Evolutionary conservation across 2,888 invertebrate genomes (phyloP), one percentile per base, ranked within the genome.

Genomic region (Chelonus formosanus): DNA sequence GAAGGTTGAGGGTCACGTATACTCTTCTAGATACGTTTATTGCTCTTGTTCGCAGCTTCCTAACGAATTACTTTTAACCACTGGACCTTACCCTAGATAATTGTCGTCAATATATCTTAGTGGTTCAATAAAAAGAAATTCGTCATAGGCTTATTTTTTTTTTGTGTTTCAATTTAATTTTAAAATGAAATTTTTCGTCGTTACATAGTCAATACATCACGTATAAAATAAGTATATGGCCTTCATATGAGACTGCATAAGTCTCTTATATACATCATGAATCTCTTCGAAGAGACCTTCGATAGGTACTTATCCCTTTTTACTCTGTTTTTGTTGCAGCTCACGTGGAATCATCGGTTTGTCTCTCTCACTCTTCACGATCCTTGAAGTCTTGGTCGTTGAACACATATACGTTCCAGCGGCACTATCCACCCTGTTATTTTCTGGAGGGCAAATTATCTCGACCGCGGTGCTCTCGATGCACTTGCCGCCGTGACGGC

Each of bases 381-480:
- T 36, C 36, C 35, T 54, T 20, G 54, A 36, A 36, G 35, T 36
- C 57, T 50, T 57, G 57, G 58, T 44, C 55, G 63, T 63, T 63
- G 65, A 60, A 60, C 61, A 67, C 67, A 63, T 57, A 63, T 63
- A 57, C 52, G 66, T 67, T 64, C 73, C 54, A 67, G 72, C 77
- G 75, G 74, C 75, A 74, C 76, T 75, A 70, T 75, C 73, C 80
- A 81, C 79, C 81, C 81, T 79, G 79, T 81, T 80, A 81, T 81
- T 81, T 81, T 80, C 80, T 75, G 68, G 74, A 76, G 79, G 79
- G 79, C 77, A 81, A 81, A 81, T 81, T 80, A 79, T 80, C 77
- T 73, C 73, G 69, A 67, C 71, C 68, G 67, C 67, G 73, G 65
- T 78, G 78, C 78, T 80, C 80, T 80, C 77, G 78, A 80, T 80